Evolutionary conservation across 2,888 invertebrate species (phyloP), one percentile per base, ranked within the genome.

Genomic region (Drosophila peninsularis): DNA sequence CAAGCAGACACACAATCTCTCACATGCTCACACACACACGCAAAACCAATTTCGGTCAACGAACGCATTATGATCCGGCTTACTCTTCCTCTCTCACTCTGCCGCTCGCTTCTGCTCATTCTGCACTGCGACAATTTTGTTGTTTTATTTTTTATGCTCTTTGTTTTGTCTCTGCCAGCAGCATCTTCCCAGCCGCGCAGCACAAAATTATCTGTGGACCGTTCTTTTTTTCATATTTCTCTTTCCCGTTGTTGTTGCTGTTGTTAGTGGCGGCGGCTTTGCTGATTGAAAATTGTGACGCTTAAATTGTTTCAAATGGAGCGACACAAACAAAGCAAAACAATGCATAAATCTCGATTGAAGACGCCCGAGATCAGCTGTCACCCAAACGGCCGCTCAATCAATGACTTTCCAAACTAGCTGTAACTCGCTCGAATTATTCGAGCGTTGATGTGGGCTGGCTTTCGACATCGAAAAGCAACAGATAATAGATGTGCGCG

Each of bases 201-300:
- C 75, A 62, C 54, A 41, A 70, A 69, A 70, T 63, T 75, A 73
- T 74, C 61, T 71, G 60, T 49, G 37, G 24, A 74, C 54, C 57
- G 77, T 76, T 71, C 64, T 75, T 63, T 56, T 58, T 49, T 36
- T 24, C 9, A 21, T 47, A 39, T 54, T 45, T 45, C 13, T 27
- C 42, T 56, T 57, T 61, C 56, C 45, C 41, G 19, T 45, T 53
- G 30, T 13, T 49, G 47, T 54, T 54, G 63, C 36, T 27, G 37
- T 52, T 62, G 21, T 14, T 21, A 17, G 3, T 7, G n/a, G 11
- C 27, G 39, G 49, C 76, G 32, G 49, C 56, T 42, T 69, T 37
- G 69, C 71, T 85, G 86, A 81, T 86, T 81, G 86, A 86, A 80
- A 82, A 80, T 69, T 82, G 83, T 82, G 62, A 61, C 61, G 82